These are phyloP conservation scores for Enhydra lutris DNA, from an alignment of 2,113 vertebrate species.

Conservation along the genomic window DNA sequence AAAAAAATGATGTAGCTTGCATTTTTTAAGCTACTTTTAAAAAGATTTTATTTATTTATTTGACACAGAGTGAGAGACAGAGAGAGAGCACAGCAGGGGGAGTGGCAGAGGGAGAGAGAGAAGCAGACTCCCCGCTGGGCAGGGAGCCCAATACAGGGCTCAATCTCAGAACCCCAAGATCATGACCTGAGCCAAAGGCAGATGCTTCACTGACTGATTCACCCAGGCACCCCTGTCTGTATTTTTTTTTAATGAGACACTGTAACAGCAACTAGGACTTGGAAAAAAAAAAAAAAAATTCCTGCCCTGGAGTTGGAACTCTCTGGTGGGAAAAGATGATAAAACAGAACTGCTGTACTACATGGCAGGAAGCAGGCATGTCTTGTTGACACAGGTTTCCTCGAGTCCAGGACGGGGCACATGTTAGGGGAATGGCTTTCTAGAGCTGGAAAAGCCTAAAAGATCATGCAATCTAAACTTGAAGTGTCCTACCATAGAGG, in stretches of 20 bases:
- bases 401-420: background rate
- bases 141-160: background rate
- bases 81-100: background rate
- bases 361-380: background rate
- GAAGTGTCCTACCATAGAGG: background rate
- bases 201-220: background rate
- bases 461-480: background rate
- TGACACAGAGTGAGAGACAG: background rate
- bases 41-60: background rate
- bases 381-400: background rate
- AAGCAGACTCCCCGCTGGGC: background rate
- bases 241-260: background rate
- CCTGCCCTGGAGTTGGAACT: background rate
- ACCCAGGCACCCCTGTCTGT: too few relatives aligned
- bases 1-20: background rate
- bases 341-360: rapidly evolving
- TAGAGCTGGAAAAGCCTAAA: background rate
- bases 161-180: background rate
- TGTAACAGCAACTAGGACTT: background rate
- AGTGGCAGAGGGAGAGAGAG: background rate
- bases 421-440: background rate
- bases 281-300: background rate
- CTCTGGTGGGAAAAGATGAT: background rate
- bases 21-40: background rate
- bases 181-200: background rate